These are phyloP conservation scores for Zhuqinia jingwanae DNA, from an alignment of 2,888 invertebrate species.

Conservation along the genomic window DNA sequence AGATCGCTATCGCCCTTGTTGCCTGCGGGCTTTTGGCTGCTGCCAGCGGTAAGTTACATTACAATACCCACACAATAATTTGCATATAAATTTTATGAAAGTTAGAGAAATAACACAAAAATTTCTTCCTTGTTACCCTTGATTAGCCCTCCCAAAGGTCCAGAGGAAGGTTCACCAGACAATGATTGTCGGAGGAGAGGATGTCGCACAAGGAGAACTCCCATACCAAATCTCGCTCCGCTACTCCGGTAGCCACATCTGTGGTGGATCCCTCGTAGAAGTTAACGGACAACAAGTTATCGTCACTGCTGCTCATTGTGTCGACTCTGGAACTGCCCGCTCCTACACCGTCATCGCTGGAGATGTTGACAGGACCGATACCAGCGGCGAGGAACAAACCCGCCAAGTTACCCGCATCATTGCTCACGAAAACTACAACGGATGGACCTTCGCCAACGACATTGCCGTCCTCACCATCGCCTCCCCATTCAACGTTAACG, in stretches of 20 bases:
- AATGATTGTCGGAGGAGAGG: slow-evolving; percentile 67
- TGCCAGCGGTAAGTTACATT: slow-evolving; percentile 46
- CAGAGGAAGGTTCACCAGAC: slow-evolving; percentile 41
- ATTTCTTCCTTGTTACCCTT: not conserved
- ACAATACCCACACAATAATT: not conserved
- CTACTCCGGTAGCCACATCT: slow-evolving; percentile 25
- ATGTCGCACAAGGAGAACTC: slow-evolving; percentile 55
- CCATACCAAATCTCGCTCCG: slow-evolving; percentile 63
- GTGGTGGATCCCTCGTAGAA: slow-evolving; percentile 47
- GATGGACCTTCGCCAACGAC: slow-evolving; percentile 72
- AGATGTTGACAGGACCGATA: slow-evolving; percentile 37
- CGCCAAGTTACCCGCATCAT: slow-evolving; percentile 47
- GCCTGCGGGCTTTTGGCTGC: slow-evolving; percentile 60
- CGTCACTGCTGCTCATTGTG: slow-evolving; percentile 67
- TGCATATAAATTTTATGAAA: not conserved
- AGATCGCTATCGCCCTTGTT: slow-evolving; percentile 51
- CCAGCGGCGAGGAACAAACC: slow-evolving; percentile 62
- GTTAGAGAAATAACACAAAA: not conserved
- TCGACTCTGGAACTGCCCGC: slow-evolving; percentile 12
- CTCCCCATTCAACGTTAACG: slow-evolving; percentile 65
- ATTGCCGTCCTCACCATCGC: slow-evolving; percentile 76
- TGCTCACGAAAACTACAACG: slow-evolving; percentile 74
- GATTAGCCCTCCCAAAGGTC: slow-evolving; percentile 40
- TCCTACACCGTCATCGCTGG: slow-evolving; percentile 67
- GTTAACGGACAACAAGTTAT: slow-evolving; percentile 24